Evolutionary conservation across 1,140 invertebrate genomes (phyloP), one percentile per base, ranked within the genome.

Genomic region (Calycopis cecrops): DNA sequence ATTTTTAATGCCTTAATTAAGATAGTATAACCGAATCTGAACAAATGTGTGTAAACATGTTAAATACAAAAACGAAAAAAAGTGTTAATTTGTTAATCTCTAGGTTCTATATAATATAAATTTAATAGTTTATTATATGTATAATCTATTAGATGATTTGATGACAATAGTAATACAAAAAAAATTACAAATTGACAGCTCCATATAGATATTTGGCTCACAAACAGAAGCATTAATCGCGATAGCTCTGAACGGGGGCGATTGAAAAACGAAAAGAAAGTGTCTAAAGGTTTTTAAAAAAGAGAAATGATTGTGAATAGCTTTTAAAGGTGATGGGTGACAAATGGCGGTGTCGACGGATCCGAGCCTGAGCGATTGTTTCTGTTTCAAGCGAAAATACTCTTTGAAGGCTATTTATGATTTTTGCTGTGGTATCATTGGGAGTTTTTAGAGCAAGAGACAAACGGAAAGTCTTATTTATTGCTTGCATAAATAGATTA

Each of bases 241-340:
- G 73, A 79, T 83, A 78, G 69, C 72, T 70, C 71, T 67, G 63
- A 52, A 48, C 62, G 58, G 58, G 70, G 57, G 65, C 78, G 78
- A 85, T 85, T 85, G 82, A 85, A 85, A 85, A 85, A 84, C 79
- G 80, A 78, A 82, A 72, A 76, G 76, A 77, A 79, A 76, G 69
- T 77, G 76, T 82, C 81, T 80, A 67, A 79, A 82, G 82, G 82
- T 82, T 85, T 83, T 82, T 79, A 85, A 85, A 53, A 83, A 82
- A 85, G 82, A 85, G 67, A 78, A 84, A 85, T 85, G 82, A 70
- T 70, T 62, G 64, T 67, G 78, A 78, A 84, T 81, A 79, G 80
- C 80, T 79, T 78, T 80, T 79, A 79, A 81, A 79, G 76, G 76
- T 82, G 75, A 61, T 65, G 52, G 55, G 59, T 79, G 76, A 81